Evolutionary conservation across 1,140 invertebrate genomes (phyloP).

Genomic region (Aethina tumida): DNA sequence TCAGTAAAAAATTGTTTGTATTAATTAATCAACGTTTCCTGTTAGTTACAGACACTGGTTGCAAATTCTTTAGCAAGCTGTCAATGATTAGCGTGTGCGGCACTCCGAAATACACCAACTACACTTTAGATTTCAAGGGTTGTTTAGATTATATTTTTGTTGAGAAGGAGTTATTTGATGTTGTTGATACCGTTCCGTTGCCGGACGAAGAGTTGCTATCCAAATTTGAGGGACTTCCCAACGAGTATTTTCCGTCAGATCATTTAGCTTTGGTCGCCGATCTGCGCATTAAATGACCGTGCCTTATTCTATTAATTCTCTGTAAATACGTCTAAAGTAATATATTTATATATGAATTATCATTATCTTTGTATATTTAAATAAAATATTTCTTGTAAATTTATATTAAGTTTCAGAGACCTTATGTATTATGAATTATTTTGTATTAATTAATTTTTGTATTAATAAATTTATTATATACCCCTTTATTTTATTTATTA

Average conservation of each 20-base stretch:
- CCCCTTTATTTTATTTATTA: too few relatives aligned
- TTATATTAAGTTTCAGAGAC: too few relatives aligned
- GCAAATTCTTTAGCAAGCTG: slow-evolving; percentile 43
- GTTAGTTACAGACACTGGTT: slow-evolving; percentile 13
- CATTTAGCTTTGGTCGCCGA: slow-evolving; percentile 82
- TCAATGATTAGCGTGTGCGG: slow-evolving; percentile 61
- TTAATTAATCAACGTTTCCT: slow-evolving; percentile 9
- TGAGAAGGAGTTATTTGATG: slow-evolving; percentile 50
- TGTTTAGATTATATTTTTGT: slow-evolving; percentile 93
- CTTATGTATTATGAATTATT: too few relatives aligned
- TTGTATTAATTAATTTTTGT: too few relatives aligned
- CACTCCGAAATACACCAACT: slow-evolving; percentile 76
- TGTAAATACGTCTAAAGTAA: too few relatives aligned
- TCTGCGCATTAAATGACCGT: slow-evolving; percentile 44
- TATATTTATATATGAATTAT: too few relatives aligned
- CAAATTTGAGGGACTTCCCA: slow-evolving; percentile 67
- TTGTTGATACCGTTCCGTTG: slow-evolving; percentile 64
- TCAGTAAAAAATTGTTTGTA: slow-evolving; percentile 1
- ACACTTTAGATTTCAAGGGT: slow-evolving; percentile 67
- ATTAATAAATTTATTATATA: too few relatives aligned
- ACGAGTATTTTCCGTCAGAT: slow-evolving; percentile 81
- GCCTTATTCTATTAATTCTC: too few relatives aligned
- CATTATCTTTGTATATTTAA: too few relatives aligned
- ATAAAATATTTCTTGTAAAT: too few relatives aligned
- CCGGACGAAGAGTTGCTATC: slow-evolving; percentile 65